Evolutionary conservation across 1,140 invertebrate species (phyloP).

Genomic region (Himalopsyche phryganea): DNA sequence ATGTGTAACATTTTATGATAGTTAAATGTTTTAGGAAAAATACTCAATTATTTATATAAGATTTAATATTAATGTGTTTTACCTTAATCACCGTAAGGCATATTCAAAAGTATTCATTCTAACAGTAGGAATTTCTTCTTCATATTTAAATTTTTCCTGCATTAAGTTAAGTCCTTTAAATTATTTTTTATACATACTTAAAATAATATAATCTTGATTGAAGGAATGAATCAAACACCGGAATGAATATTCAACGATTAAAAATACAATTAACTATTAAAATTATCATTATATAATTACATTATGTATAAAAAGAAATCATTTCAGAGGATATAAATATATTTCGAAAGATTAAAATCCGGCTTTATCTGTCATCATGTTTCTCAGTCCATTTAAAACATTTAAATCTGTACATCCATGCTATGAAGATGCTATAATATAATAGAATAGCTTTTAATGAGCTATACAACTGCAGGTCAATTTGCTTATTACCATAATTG

Average conservation of each 20-base stretch:
- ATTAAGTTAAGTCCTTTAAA: neutral
- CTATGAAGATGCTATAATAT: too few relatives aligned
- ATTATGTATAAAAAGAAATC: too few relatives aligned
- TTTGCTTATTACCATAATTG: too few relatives aligned
- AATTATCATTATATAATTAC: too few relatives aligned
- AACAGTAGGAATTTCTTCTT: neutral
- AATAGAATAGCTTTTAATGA: too few relatives aligned
- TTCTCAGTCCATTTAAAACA: too few relatives aligned
- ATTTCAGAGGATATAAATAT: too few relatives aligned
- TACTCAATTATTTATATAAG: slow-evolving; percentile 25
- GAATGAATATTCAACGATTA: neutral
- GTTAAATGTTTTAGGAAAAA: slow-evolving; percentile 27
- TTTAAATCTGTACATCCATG: too few relatives aligned
- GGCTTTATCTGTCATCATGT: too few relatives aligned
- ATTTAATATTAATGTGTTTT: slow-evolving; percentile 3
- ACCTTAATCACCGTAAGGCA: neutral
- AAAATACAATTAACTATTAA: too few relatives aligned
- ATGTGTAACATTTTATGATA: slow-evolving; percentile 27
- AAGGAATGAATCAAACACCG: neutral
- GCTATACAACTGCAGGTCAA: too few relatives aligned
- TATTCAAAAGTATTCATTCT: neutral
- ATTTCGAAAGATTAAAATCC: too few relatives aligned
- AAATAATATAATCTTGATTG: neutral
- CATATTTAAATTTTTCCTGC: neutral
- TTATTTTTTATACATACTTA: neutral